Evolutionary conservation across 2,113 vertebrate species (phyloP), one percentile per base, ranked within the genome.

Genomic region (Blennius ocellaris): DNA sequence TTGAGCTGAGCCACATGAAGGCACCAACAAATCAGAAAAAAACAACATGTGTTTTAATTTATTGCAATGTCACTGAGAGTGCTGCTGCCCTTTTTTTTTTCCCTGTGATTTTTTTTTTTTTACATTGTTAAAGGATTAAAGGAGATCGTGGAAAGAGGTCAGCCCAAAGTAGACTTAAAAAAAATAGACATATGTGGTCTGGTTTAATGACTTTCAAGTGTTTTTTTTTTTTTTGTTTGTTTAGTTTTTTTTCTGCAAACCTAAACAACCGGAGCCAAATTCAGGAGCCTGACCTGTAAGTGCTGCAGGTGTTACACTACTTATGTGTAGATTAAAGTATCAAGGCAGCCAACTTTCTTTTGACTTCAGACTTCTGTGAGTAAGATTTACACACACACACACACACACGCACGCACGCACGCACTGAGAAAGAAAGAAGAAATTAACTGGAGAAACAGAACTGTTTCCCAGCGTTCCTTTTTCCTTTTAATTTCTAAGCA

Each of bases 121-220:
- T 2, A 10, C 48, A 39, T 60, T 51, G n/a, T 69, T 37, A 39
- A 30, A 30, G 21, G 21, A 30, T 30, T 30, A 30, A 9, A 73
- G 4, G 17, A 50, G 62, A 64, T 6, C n/a, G 39, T 1, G 4
- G 30, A 16, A 63, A 61, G 58, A 61, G 43, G 62, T 78, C 72
- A 66, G 39, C 49, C 38, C 49, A 17, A 53, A 70, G 62, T 53
- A 62, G 21, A 56, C 15, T 17, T 15, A 11, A 14, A 60, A 60
- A 78, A 30, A 30, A 30, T 64, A 56, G 53, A 77, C 62, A 11
- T 52, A 43, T 1, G 2, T 51, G 40, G 3, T 74, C 38, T 48
- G 61, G 45, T 78, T 63, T 57, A 65, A 64, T 77, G 8, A 48
- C 69, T 79, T 73, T 65, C 48, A 71, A n/a, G 6, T 65, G 38